Evolutionary conservation across 2,888 invertebrate species (phyloP).

Genomic region (Hyppa rectilinea): DNA sequence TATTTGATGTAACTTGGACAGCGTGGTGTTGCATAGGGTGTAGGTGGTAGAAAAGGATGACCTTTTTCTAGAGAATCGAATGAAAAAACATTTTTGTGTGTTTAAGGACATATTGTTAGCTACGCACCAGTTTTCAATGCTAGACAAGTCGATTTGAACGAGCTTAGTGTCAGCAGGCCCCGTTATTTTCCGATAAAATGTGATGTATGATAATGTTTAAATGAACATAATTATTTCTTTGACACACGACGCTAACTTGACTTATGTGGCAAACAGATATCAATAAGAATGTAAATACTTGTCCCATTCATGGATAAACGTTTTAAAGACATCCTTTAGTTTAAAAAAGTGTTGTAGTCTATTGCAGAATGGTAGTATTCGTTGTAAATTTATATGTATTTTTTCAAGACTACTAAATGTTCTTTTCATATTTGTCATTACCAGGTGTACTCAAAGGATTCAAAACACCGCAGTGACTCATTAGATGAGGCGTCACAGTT

Average conservation of each 20-base stretch:
- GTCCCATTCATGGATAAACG: slow-evolving; percentile 25
- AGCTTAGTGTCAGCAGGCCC: no score
- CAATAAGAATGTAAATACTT: slow-evolving; percentile 16
- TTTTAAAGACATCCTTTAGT: not conserved
- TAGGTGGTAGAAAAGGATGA: no score
- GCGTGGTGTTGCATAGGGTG: no score
- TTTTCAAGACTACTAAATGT: not conserved
- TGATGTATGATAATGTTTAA: no score
- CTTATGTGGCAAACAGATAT: not conserved
- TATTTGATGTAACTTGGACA: no score
- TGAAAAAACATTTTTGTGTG: no score
- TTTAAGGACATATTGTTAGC: no score
- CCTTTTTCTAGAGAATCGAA: no score
- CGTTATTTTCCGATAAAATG: no score
- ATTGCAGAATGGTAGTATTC: not conserved
- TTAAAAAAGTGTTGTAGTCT: not conserved
- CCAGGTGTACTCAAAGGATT: slow-evolving; percentile 86
- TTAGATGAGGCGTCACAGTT: slow-evolving; percentile 88
- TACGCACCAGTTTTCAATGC: no score
- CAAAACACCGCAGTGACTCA: slow-evolving; percentile 88
- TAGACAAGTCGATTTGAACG: no score
- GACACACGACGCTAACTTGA: not conserved
- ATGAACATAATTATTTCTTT: no score
- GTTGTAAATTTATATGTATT: slow-evolving; percentile 5
- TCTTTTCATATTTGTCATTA: slow-evolving; percentile 39